These are phyloP conservation scores for Drosophila mettleri DNA, from an alignment of 2,888 invertebrate species.

Conservation along the genomic window DNA sequence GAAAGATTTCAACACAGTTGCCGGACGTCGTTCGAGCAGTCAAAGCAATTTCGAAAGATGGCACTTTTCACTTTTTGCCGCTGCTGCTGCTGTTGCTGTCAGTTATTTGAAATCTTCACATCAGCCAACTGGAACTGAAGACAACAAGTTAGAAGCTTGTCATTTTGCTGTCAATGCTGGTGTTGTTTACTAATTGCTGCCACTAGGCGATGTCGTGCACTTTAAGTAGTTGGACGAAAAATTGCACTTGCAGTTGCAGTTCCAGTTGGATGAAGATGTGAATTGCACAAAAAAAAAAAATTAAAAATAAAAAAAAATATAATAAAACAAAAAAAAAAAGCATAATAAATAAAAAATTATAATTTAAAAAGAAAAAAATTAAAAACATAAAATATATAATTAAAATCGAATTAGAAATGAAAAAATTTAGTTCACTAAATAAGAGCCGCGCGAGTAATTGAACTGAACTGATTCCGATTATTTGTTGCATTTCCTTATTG, in stretches of 20 bases:
- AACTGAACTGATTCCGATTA: neutral
- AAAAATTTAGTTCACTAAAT: too few relatives aligned
- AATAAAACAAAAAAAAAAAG: neutral
- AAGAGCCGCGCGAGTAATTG: too few relatives aligned
- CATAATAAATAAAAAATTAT: neutral
- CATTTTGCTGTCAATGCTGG: constrained; percentile 46
- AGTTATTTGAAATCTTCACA: constrained; percentile 48
- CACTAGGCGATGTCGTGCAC: constrained; percentile 26
- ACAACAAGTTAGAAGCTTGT: constrained; percentile 41
- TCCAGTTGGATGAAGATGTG: neutral
- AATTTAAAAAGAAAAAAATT: too few relatives aligned
- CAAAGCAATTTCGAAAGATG: constrained; percentile 51
- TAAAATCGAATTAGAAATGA: too few relatives aligned
- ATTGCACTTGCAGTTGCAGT: too few relatives aligned
- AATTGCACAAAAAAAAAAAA: neutral
- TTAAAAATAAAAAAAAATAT: too few relatives aligned
- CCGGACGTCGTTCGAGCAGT: neutral
- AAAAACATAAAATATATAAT: too few relatives aligned
- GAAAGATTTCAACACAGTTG: constrained; percentile 20
- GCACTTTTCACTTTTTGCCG: constrained; percentile 69
- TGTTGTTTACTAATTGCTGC: constrained; percentile 54
- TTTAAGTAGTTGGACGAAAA: neutral
- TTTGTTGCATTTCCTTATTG: neutral
- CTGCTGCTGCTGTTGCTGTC: constrained; percentile 30
- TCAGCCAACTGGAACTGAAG: constrained; percentile 34